A percentile compares a stretch with the other conserved stretches of the same genome.
Conservation (phyloP, 2,888 invertebrate species). For the Drosophila birchii region DNA sequence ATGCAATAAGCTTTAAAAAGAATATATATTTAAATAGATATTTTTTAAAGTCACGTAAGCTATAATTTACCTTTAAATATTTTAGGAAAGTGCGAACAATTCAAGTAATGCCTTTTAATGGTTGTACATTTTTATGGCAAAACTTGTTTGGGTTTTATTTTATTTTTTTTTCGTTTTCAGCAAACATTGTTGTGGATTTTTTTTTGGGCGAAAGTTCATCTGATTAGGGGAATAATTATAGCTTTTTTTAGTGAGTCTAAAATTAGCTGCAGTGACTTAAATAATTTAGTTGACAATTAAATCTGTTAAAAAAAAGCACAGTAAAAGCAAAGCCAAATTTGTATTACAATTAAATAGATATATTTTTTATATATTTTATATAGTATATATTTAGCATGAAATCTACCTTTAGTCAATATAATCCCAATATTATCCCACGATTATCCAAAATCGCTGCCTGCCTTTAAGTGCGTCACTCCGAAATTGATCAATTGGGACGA, state of each 20-base stretch:
- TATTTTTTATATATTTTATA: background rate
- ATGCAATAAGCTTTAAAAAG: background rate
- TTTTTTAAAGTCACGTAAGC: conserved; percentile 2
- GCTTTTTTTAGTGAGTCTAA: background rate
- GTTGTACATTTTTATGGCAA: background rate
- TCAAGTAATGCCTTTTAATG: background rate
- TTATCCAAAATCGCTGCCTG: conserved; percentile 32
- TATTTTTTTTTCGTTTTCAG: background rate
- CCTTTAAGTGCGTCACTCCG: conserved; percentile 22
- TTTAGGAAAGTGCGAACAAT: background rate
- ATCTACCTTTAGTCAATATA: background rate
- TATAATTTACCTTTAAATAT: background rate
- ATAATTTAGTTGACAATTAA: background rate
- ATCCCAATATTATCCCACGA: conserved; percentile 9
- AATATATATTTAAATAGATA: background rate
- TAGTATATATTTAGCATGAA: accelerated
- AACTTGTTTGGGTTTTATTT: background rate
- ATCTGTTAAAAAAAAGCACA: background rate
- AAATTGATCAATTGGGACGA: conserved; percentile 37
- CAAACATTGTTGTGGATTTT: background rate
- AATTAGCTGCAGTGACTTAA: background rate
- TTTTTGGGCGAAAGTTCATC: background rate
- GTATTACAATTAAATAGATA: background rate
- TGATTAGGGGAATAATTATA: background rate
- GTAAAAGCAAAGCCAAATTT: background rate